phyloP scores from a whole-genome alignment of 2,113 vertebrate species.

The Megaceryle maxima region DNA sequence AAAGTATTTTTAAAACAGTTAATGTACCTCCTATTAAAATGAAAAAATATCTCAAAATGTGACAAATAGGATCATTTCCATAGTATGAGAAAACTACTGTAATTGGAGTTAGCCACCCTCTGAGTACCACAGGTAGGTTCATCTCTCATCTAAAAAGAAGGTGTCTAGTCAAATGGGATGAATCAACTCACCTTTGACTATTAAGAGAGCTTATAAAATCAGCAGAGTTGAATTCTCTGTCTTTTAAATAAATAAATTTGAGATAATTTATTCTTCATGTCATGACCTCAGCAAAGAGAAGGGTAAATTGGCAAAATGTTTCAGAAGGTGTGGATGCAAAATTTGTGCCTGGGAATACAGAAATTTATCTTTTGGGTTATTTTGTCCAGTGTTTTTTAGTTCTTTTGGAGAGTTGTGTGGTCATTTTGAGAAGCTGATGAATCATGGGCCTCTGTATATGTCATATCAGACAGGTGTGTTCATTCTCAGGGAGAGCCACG shows the following conservation, averaged over 20 bases:
- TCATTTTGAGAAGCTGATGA: not conserved
- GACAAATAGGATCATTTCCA: not conserved
- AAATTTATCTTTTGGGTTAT: not conserved
- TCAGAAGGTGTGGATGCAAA: not conserved
- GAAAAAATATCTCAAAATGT: not conserved
- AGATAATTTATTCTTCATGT: not conserved
- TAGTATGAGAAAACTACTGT: not conserved
- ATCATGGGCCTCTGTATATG: not conserved
- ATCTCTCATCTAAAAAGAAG: not conserved
- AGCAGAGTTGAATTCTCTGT: not conserved
- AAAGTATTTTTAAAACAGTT: not conserved
- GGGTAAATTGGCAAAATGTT: not conserved
- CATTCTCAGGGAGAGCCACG: not conserved
- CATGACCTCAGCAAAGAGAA: not conserved
- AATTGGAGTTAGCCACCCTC: not conserved
- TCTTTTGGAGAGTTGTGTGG: not conserved
- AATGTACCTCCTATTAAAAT: not conserved
- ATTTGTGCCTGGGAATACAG: not conserved
- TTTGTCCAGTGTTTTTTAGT: not conserved
- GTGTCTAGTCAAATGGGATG: not conserved
- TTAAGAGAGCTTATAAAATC: not conserved
- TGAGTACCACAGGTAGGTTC: not conserved
- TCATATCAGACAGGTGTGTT: not conserved
- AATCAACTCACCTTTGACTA: not conserved
- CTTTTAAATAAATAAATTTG: not conserved